Percentiles rank a stretch among this genome's conserved stretches.
phyloP scores from a whole-genome alignment of 2,888 invertebrate species.

The Plebejus anna region DNA sequence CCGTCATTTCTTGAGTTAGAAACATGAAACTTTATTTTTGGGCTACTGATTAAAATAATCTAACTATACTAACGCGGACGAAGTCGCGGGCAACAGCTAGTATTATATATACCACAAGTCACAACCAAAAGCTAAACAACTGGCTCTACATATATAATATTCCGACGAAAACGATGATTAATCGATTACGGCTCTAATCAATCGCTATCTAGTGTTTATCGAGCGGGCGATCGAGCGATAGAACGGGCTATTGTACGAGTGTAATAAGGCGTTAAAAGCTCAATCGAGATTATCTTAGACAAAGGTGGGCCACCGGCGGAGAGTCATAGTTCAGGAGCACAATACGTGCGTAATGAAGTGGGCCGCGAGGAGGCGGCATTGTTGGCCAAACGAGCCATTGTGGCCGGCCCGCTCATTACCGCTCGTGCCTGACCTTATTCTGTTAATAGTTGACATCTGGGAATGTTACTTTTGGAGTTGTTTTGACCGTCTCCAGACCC shows the following conservation, averaged over 20 bases:
- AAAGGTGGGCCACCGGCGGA: conserved; percentile 58
- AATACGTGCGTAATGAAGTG: conserved; percentile 80
- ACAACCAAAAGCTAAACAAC: too few species aligned
- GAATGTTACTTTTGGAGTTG: not conserved
- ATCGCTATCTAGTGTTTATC: conserved; percentile 12
- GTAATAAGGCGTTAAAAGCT: conserved; percentile 34
- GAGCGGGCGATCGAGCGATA: not conserved
- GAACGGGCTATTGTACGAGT: conserved; percentile 20
- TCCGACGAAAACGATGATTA: conserved; percentile 5
- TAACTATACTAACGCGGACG: too few species aligned
- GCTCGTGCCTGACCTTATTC: conserved; percentile 43
- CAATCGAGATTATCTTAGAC: conserved; percentile 40
- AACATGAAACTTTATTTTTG: too few species aligned
- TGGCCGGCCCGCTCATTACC: conserved; percentile 63
- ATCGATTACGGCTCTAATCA: conserved; percentile 7
- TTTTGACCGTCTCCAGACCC: not conserved
- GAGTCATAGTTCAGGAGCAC: conserved; percentile 59
- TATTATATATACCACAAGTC: too few species aligned
- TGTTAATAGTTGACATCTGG: conserved; percentile 25
- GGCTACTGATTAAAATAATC: too few species aligned
- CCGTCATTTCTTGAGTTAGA: too few species aligned
- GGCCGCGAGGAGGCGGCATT: conserved; percentile 74
- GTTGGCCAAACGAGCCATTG: conserved; percentile 73
- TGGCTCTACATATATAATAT: not conserved
- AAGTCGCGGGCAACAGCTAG: too few species aligned